Base-by-base conservation (phyloP, 2,888 invertebrate genomes). In the Clitarchus hookeri region DNA sequence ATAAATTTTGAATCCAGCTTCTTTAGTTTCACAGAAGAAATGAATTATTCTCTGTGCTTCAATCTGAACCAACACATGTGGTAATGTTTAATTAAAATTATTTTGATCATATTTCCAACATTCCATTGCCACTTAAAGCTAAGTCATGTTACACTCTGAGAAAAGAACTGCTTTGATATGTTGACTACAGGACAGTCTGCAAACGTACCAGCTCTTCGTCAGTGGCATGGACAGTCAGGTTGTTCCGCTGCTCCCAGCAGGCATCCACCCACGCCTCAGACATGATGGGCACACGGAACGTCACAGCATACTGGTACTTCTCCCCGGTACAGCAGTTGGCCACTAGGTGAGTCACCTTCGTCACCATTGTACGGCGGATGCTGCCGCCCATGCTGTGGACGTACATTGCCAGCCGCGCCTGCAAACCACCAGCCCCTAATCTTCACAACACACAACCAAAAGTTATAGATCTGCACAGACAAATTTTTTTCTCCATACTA, bases 361-460 rank as follows among this genome's bases (percentile, higher is more conserved):
- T 94, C 88, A 95, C 95, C 94, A 97, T 96, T 91, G 98, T 98
- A 92, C 96, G 97, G 88, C 98, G 94, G 90, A 98, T 97, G 90
- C 97, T 97, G 84, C 98, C 99, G 89, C 98, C 98, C 98, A 99
- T 98, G 91, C 96, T 96, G 93, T 98, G 98, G 89, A 98, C 96
- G 91, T 98, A 93, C 89, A 96, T 96, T 89, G 98, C 96, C 91
- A 98, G 93, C 91, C 95, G 95, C 90, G 95, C 96, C 98, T 98
- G 92, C 26, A 91, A 92, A 88, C 85, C 88, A 88, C 88, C 65
- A n/a, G 13, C 8, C 53, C 53, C 53, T 19, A 16, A 16, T 8
- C 19, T 53, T 19, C 8, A 53, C 53, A 53, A 53, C 53, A 53
- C 53, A 19, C 36, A 36, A 36, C 36, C 36, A 36, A 36, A 3